Evolutionary conservation across 2,797 vertebrate genomes (phyloP).

Genomic region (Cynodonichthys magdalenae): DNA sequence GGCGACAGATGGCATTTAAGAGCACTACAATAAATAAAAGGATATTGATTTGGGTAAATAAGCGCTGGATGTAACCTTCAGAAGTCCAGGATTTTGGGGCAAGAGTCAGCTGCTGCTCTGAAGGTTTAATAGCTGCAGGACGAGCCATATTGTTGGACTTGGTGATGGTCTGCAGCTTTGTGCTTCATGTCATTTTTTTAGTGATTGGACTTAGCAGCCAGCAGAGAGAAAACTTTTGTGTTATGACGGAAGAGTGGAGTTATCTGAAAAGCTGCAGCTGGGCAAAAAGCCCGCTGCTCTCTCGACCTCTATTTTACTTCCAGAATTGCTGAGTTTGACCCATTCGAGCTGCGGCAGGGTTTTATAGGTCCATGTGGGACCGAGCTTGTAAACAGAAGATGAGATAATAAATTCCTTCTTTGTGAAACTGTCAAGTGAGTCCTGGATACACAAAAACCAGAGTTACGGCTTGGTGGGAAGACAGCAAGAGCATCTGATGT

Average conservation of each 20-base stretch:
- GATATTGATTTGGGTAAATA: constrained; percentile 62
- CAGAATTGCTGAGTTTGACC: constrained; percentile 77
- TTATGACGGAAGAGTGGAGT: constrained; percentile 47
- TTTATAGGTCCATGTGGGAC: constrained; percentile 65
- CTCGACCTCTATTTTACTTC: constrained; percentile 67
- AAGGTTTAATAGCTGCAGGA: no score
- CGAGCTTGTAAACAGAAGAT: constrained; percentile 68
- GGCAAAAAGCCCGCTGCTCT: constrained; percentile 60
- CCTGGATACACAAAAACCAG: constrained; percentile 51
- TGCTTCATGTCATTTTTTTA: constrained; percentile 7
- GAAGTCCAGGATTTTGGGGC: constrained; percentile 43
- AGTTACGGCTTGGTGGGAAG: constrained; percentile 47
- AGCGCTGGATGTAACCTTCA: constrained; percentile 61
- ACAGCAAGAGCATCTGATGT: constrained; percentile 34
- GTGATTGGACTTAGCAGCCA: constrained; percentile 11
- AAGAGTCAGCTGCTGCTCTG: constrained; percentile 24
- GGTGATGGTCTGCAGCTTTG: neutral
- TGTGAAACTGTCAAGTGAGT: constrained; percentile 73
- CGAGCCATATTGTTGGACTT: neutral
- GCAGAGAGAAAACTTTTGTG: constrained; percentile 46
- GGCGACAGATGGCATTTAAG: constrained; percentile 59
- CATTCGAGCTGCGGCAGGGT: constrained; percentile 47
- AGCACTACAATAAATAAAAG: constrained; percentile 69
- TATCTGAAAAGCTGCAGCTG: constrained; percentile 42
- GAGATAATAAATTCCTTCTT: constrained; percentile 72